Evolutionary conservation across 2,888 invertebrate genomes (phyloP).

Genomic region (Dasysyrphus tricinctus): DNA sequence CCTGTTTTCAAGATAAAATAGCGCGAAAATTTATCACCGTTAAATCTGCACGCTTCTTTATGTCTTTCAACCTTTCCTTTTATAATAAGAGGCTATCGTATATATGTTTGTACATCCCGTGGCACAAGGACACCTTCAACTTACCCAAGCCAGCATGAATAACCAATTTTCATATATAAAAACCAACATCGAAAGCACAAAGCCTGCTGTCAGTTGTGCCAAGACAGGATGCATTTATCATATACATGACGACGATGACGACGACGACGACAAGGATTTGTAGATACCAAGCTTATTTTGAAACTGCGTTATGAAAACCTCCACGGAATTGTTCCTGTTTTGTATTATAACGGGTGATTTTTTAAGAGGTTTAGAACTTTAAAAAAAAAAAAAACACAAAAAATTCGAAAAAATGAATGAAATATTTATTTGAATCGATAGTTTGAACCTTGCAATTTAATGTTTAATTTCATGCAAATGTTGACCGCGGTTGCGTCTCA

Average conservation of each 20-base stretch:
- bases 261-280: conserved; percentile 30
- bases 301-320: conserved; percentile 59
- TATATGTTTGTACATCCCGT: conserved; percentile 18
- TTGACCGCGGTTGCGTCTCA: no score
- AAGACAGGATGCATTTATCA: conserved; percentile 72
- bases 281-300: conserved; percentile 14
- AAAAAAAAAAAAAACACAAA: no score
- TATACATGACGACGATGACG: conserved; percentile 34
- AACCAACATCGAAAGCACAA: conserved; percentile 26
- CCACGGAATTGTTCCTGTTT: conserved; percentile 55
- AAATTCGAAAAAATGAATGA: no score
- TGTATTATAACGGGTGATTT: no score
- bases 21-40: conserved; percentile 50
- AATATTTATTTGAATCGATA: no score
- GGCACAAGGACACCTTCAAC: conserved; percentile 62
- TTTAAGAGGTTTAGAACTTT: no score
- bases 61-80: conserved; percentile 45
- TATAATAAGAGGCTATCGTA: conserved; percentile 44
- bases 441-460: no score
- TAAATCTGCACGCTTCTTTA: conserved; percentile 40
- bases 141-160: conserved; percentile 49
- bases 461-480: no score
- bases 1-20: conserved; percentile 41
- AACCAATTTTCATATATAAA: conserved; percentile 20
- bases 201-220: conserved; percentile 51